Base-by-base conservation (phyloP, 30 jellyfish, hydroid and myxozoan genomes). In the Hydra vulgaris region DNA sequence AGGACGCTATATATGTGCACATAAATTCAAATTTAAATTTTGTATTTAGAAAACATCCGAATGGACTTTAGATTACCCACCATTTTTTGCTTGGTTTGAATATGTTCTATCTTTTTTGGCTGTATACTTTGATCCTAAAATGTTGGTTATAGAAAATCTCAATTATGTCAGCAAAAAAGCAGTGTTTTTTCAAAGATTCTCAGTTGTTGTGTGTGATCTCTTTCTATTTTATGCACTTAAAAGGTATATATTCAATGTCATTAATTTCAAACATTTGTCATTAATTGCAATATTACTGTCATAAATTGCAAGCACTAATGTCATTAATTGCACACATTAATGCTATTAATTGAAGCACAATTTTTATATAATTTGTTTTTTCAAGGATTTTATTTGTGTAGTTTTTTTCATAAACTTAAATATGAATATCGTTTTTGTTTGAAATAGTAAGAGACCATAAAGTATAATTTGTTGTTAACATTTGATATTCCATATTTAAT, bases 71-170 rank as follows among this genome's bases (percentile, higher is more conserved):
- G 98, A 91, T 67, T 91, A 91, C 61, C 98, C 98, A 40, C 98
- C 98, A 53, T 91, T 91, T 66, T 91, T 91, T 87, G 98, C 98
- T 20, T 91, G 96, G 98, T 91, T 91, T 86, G 98, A 91, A 70
- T 91, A 75, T 86, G 88, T 76, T 21, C 71, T 85, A 85, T 91
- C 98, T 18, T 85, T 69, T 18, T 74, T 83, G 8, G 98, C 98
- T 15, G 72, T 53, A 12, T 72, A 72, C 25, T 83, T 91, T 86
- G 98, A 91, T 74, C 77, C 81, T 17, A 73, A 87, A 25, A 86
- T 91, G 98, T 77, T 91, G 72, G 66, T 70, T 78, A 78, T 91
- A 8, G 79, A 82, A 18, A 86, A 91, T 26, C 70, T 91, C 0
- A 81, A 87, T 18, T 83, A 91, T 76, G 93, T 86, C 72, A 86